Evolutionary conservation across 2,888 invertebrate species (phyloP).

Genomic region (Charanyca ferruginea): DNA sequence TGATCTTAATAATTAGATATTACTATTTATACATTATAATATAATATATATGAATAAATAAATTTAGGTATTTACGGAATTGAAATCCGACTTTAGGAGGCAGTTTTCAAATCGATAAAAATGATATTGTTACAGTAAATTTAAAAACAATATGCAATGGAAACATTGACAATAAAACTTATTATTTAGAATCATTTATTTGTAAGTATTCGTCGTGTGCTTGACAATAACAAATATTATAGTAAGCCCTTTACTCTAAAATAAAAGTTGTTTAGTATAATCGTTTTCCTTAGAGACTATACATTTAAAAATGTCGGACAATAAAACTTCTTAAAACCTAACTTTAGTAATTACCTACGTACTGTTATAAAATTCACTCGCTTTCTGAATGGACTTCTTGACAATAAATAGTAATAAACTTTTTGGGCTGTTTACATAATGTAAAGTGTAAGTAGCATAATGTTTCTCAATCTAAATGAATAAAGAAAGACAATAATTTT

Average conservation of each 20-base stretch:
- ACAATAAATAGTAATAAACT: conserved; percentile 67
- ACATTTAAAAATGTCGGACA: conserved; percentile 52
- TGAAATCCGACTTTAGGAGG: conserved; percentile 30
- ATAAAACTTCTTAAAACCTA: conserved; percentile 58
- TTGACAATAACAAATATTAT: conserved; percentile 62
- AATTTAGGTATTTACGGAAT: conserved; percentile 35
- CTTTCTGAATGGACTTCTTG: conserved; percentile 63
- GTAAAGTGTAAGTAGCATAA: conserved; percentile 59
- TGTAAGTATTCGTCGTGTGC: conserved; percentile 57
- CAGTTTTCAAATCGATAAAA: conserved; percentile 24
- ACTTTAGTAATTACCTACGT: conserved; percentile 36
- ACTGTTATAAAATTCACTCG: conserved; percentile 56
- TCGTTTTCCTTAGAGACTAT: conserved; percentile 48
- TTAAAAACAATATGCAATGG: conserved; percentile 55
- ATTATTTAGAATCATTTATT: conserved; percentile 46
- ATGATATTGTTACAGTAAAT: no score
- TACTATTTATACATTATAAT: conserved; percentile 27
- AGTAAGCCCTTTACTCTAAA: conserved; percentile 51
- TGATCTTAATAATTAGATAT: conserved; percentile 28
- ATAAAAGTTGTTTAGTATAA: conserved; percentile 44
- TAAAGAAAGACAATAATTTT: conserved; percentile 72
- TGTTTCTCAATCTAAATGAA: conserved; percentile 46
- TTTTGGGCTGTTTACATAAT: conserved; percentile 74
- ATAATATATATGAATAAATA: conserved; percentile 14
- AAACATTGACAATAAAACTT: conserved; percentile 76